These are phyloP conservation scores for Mus caroli DNA, from an alignment of 2,797 vertebrate species.

Conservation along the genomic window DNA sequence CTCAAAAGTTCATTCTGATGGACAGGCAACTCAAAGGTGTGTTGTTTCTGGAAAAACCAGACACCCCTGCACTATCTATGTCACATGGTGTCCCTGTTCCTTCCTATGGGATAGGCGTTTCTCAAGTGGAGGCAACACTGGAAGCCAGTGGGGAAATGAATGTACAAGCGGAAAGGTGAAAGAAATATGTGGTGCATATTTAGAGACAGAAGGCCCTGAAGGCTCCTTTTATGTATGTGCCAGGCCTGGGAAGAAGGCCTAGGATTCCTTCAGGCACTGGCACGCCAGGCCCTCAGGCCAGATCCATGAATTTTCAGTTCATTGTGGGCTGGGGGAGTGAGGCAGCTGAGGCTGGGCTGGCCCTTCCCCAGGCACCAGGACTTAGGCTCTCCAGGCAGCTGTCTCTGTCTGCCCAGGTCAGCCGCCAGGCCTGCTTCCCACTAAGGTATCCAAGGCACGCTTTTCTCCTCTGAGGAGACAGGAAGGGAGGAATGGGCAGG, in stretches of 20 bases:
- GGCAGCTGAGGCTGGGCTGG: background rate
- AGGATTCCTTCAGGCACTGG: background rate
- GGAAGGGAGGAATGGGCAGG: background rate
- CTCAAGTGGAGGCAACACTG: slow-evolving; percentile 1
- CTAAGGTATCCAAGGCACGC: slow-evolving; percentile 59
- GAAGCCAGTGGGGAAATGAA: background rate
- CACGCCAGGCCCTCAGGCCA: background rate
- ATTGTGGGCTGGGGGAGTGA: background rate
- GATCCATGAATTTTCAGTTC: background rate
- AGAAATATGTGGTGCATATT: background rate
- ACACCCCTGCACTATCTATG: background rate
- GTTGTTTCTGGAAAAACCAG: background rate
- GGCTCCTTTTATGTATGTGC: background rate
- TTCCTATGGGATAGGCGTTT: background rate
- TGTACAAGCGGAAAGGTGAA: background rate
- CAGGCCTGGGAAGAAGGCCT: slow-evolving; percentile 12
- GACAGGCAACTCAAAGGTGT: background rate
- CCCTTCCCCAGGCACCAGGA: background rate
- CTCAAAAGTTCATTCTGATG: background rate
- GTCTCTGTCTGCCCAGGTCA: slow-evolving; percentile 10
- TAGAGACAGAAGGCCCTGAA: background rate
- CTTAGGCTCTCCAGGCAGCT: background rate
- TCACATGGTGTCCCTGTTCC: background rate
- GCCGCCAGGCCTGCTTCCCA: background rate
- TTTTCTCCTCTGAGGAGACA: slow-evolving; percentile 24